Percentiles rank a stretch among this genome's conserved stretches.
These are phyloP conservation scores for Pheosia gnoma DNA, from an alignment of 2,888 invertebrate genomes.

Conservation along the genomic window DNA sequence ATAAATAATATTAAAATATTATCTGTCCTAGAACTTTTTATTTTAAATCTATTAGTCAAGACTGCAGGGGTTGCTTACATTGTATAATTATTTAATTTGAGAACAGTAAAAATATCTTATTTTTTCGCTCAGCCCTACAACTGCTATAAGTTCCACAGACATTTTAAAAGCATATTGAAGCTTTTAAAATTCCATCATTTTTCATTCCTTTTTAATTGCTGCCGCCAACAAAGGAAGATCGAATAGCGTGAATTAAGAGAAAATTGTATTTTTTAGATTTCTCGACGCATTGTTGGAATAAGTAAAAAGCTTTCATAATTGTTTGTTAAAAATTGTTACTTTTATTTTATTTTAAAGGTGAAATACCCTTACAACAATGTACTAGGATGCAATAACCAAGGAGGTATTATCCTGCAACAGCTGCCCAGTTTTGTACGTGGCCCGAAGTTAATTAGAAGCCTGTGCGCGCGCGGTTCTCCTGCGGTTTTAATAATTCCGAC, in stretches of 20 bases:
- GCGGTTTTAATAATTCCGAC: constrained; percentile 75
- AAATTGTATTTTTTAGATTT: constrained; percentile 44
- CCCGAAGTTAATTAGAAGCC: constrained; percentile 75
- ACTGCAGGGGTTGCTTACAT: background rate
- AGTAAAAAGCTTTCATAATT: constrained; percentile 8
- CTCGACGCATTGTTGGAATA: constrained; percentile 33
- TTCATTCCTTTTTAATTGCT: constrained; percentile 67
- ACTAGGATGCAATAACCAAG: constrained; percentile 52
- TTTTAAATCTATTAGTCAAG: too few relatives aligned
- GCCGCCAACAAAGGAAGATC: constrained; percentile 63
- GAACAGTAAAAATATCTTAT: background rate
- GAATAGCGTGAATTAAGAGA: constrained; percentile 58
- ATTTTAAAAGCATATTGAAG: constrained; percentile 44
- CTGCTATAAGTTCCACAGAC: constrained; percentile 24
- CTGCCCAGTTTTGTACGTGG: constrained; percentile 57
- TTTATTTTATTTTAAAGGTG: background rate
- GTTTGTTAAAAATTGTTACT: background rate
- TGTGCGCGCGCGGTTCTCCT: constrained; percentile 55
- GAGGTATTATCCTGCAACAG: constrained; percentile 61
- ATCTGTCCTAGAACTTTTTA: too few relatives aligned
- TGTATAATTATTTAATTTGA: background rate
- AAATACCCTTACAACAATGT: constrained; percentile 22
- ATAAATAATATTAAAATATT: too few relatives aligned
- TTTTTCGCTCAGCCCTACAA: background rate
- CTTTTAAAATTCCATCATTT: constrained; percentile 50